Evolutionary conservation across 2,888 invertebrate species (phyloP).

Genomic region (Byasa hedistus): DNA sequence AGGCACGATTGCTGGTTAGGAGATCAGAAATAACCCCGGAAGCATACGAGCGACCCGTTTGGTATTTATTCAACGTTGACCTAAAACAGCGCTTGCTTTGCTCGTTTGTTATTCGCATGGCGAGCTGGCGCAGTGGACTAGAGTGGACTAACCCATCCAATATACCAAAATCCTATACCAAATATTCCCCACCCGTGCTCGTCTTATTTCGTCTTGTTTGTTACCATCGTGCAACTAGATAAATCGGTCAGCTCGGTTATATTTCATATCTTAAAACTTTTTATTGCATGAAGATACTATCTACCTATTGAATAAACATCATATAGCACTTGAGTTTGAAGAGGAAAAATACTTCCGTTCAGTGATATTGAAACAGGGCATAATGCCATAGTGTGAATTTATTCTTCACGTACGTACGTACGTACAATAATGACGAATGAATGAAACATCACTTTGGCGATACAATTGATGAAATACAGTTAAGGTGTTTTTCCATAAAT

Average conservation of each 20-base stretch:
- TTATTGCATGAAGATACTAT: neutral
- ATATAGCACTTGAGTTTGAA: conserved; percentile 24
- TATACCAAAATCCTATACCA: too few species aligned
- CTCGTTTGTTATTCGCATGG: conserved; percentile 73
- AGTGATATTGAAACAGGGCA: conserved; percentile 68
- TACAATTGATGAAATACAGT: too few species aligned
- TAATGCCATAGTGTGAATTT: conserved; percentile 62
- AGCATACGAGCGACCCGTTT: conserved; percentile 78
- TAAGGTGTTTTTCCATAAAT: too few species aligned
- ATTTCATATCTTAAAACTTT: conserved; percentile 8
- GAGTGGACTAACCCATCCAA: conserved; percentile 52
- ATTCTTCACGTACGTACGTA: conserved; percentile 61
- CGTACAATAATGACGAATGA: conserved; percentile 72
- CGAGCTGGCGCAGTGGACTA: conserved; percentile 34
- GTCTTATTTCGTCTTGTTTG: conserved; percentile 11
- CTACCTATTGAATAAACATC: conserved; percentile 11
- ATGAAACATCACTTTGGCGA: conserved; percentile 61
- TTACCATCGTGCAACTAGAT: conserved; percentile 9
- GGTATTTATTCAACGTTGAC: conserved; percentile 80
- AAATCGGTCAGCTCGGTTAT: conserved; percentile 15
- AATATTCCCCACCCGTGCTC: conserved; percentile 16
- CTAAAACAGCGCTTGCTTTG: conserved; percentile 79
- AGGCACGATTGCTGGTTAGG: conserved; percentile 63
- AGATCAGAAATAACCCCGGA: conserved; percentile 78
- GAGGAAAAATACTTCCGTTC: conserved; percentile 43